These are phyloP conservation scores for Phorcus lineatus DNA, from an alignment of 2,888 invertebrate genomes.

Conservation along the genomic window DNA sequence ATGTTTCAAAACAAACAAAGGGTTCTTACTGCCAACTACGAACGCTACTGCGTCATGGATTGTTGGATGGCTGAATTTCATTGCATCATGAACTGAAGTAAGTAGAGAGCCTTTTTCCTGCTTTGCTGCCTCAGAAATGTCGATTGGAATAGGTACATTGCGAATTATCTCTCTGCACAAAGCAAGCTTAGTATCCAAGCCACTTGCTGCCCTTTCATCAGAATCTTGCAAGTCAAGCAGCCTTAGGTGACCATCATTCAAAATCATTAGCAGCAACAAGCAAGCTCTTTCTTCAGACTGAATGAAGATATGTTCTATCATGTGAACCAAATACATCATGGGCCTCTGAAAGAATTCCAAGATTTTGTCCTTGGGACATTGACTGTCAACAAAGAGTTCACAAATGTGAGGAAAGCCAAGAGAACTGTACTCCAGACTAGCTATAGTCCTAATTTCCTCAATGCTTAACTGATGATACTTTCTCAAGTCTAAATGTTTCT, in stretches of 20 bases:
- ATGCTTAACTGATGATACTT: too few relatives aligned
- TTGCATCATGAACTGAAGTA: neutral
- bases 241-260: neutral
- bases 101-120: neutral
- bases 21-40: neutral
- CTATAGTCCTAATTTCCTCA: neutral
- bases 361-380: neutral
- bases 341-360: neutral
- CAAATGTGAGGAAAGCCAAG: neutral
- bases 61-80: slow-evolving; percentile 9
- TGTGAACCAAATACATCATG: neutral
- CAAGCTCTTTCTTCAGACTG: neutral
- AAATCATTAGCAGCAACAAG: neutral
- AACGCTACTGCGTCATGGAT: slow-evolving; percentile 3
- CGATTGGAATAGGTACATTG: neutral
- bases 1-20: neutral
- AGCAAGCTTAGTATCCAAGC: neutral
- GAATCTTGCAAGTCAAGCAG: neutral
- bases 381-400: neutral
- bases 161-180: neutral
- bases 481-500: neutral
- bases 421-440: neutral
- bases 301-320: neutral
- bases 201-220: neutral
- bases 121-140: neutral